These are phyloP conservation scores for Philaenus spumarius DNA, from an alignment of 1,140 invertebrate genomes.

Conservation along the genomic window DNA sequence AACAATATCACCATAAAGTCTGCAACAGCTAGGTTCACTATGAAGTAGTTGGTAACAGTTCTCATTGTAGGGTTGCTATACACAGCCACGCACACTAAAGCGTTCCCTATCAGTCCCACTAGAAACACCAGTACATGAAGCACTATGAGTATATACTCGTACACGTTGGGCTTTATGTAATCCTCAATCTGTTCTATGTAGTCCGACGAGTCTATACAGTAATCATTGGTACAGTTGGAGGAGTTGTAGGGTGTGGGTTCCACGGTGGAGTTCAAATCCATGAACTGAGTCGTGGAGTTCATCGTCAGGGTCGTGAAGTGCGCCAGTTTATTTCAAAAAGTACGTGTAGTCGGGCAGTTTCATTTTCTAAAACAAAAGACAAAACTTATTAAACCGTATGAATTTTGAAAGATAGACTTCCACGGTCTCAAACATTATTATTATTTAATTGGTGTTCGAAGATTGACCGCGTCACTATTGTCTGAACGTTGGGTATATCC, in stretches of 20 bases:
- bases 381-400: too few relatives aligned
- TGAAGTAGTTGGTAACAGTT: slow-evolving; percentile 89
- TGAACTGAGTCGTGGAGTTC: too few relatives aligned
- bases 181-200: slow-evolving; percentile 52
- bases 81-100: slow-evolving; percentile 80
- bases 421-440: too few relatives aligned
- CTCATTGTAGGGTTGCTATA: slow-evolving; percentile 78
- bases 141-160: slow-evolving; percentile 61
- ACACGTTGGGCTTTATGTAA: slow-evolving; percentile 48
- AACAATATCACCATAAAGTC: slow-evolving; percentile 86
- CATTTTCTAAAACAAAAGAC: too few relatives aligned
- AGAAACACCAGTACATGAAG: slow-evolving; percentile 64
- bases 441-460: too few relatives aligned
- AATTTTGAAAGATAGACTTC: too few relatives aligned
- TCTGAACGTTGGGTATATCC: too few relatives aligned
- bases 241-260: not conserved
- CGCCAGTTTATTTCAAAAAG: too few relatives aligned
- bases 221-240: slow-evolving; percentile 24
- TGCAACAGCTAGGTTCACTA: slow-evolving; percentile 84
- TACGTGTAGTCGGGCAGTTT: too few relatives aligned
- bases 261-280: too few relatives aligned
- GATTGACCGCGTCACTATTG: too few relatives aligned
- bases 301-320: too few relatives aligned
- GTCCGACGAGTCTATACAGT: slow-evolving; percentile 43
- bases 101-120: slow-evolving; percentile 76